Base-by-base conservation (phyloP, 1,140 invertebrate species). In the Holotrichia oblita region DNA sequence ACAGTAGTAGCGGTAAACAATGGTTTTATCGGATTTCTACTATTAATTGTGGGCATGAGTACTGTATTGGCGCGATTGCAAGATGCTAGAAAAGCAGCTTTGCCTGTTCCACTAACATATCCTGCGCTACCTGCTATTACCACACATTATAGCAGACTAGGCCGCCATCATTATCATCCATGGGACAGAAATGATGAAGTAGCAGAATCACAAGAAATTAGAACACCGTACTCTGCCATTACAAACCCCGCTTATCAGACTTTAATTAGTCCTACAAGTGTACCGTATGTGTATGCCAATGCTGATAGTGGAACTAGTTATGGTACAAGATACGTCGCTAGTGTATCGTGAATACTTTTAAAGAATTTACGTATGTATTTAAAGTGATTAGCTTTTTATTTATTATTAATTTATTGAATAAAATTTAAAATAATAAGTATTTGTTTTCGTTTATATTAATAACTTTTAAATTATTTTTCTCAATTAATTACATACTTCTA, bases 21-120 rank as follows among this genome's bases (percentile, higher is more conserved):
- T 79, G 84, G 85, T 22, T 79, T 86, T 75, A 86, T 87, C 24
- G 86, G 86, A 8, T 86, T 86, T 76, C 74, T 86, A 22, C 79
- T 87, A 12, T 78, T 87, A 14, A 84, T 87, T 4, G 85, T 87
- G 6, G 86, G 86, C 22, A 73, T 87, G 40, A 86, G 86, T 77
- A 83, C 81, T n/a, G 86, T 86, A 17, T 73, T 87, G 44, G 83
- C 86, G 2, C 78, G 85, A 17, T 59, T 85, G 22, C 85, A 87
- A 78, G 81, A 85, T 34, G 76, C 83, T 0, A 81, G 82, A 73
- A 83, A 79, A 77, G 64, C 81, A 12, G 55, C 82, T 4, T n/a
- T 59, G 40, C 34, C 75, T 24, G 17, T 12, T 17, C 24, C 78
- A n/a, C 0, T 59, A 27, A 14, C 61, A 22, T 69, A 69, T 34